These are phyloP conservation scores for Druon quercuslanigerum DNA, from an alignment of 1,140 invertebrate species.

Conservation along the genomic window DNA sequence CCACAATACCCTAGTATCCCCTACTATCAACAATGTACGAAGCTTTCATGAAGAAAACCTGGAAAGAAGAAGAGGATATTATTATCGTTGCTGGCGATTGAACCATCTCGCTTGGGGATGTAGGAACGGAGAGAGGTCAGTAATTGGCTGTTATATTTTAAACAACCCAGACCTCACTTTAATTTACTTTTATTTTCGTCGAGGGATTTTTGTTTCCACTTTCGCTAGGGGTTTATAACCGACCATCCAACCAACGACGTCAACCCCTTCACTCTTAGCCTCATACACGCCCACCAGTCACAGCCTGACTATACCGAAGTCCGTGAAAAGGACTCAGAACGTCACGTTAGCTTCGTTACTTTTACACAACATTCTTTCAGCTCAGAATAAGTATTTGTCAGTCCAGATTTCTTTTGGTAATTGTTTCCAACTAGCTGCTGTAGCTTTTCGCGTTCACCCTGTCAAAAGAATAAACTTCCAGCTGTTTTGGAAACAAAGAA, in stretches of 20 bases:
- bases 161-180: slow-evolving; percentile 53
- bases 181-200: slow-evolving; percentile 62
- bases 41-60: neutral
- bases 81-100: slow-evolving; percentile 4
- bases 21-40: too few species aligned
- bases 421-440: neutral
- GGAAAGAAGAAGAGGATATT: slow-evolving; percentile 11
- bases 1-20: too few species aligned
- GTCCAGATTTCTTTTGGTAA: neutral
- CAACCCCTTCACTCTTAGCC: neutral
- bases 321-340: neutral
- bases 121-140: slow-evolving; percentile 38
- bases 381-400: neutral
- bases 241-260: neutral
- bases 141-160: slow-evolving; percentile 65
- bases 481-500: too few species aligned
- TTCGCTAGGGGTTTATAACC: slow-evolving; percentile 53
- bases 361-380: neutral
- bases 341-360: neutral
- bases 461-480: too few species aligned
- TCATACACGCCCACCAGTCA: neutral
- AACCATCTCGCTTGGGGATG: slow-evolving; percentile 1
- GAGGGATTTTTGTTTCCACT: slow-evolving; percentile 54
- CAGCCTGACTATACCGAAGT: neutral
- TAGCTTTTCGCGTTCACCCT: neutral